Base-by-base conservation (phyloP, 2,888 invertebrate species). In the Coenonympha arcania region DNA sequence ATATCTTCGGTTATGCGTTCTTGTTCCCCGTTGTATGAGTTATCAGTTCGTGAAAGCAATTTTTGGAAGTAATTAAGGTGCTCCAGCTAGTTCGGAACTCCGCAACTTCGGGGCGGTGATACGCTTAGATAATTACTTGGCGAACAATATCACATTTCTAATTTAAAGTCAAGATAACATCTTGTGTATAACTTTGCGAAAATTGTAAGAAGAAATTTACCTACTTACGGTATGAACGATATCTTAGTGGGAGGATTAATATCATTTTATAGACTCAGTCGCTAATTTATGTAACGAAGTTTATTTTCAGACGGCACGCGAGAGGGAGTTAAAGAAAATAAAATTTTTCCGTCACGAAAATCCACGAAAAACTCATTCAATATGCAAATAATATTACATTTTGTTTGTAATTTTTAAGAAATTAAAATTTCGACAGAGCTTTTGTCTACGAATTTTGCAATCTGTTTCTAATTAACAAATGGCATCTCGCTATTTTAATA, bases 61-160 rank as follows among this genome's bases (percentile, higher is more conserved):
- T 49, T 43, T 43, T 37, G 43, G 30, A 24, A 26, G 34, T 30
- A 49, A 43, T 49, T 49, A 49, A 28, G 48, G 42, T 30, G 13
- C 22, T 24, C 37, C 37, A 13, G 13, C 33, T 33, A 13, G 41
- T 48, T 41, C 41, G 41, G 6, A 44, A 30, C 42, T 44, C 44
- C 15, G 3, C 18, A 33, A 44, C 39, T 30, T 36, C 28, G 36
- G 42, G 8, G 11, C 34, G 20, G 36, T 20, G 31, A 31, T 43
- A 9, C 20, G 20, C 31, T 5, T 8, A 20, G 31, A 31, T 43
- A 43, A 43, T 43, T 43, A 43, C 42, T 43, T 43, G 2, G 19
- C 20, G 20, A 47, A 47, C 47, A 47, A 39, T 39, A 47, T 39
- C 39, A 37, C 28, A 18, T 28, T 46, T 39, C 30, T 39, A 44